phyloP scores from a whole-genome alignment of 2,888 invertebrate genomes.

The Melanostoma scalare region DNA sequence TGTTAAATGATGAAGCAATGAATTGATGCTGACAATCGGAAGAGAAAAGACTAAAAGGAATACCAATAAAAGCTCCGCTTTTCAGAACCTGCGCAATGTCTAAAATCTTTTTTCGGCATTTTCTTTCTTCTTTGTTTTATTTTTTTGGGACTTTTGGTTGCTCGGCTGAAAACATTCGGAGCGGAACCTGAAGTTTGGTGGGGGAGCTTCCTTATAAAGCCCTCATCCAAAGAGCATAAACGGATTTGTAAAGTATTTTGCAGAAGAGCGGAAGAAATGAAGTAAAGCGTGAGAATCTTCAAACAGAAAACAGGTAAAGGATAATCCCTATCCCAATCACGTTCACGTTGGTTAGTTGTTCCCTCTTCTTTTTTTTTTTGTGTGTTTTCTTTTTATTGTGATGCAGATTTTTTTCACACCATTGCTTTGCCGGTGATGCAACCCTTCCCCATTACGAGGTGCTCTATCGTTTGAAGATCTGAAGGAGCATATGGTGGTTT shows the following conservation, averaged over 20 bases:
- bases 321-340: slow-evolving; percentile 39
- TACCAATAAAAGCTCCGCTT: slow-evolving; percentile 41
- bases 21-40: slow-evolving; percentile 36
- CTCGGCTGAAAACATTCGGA: neutral
- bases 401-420: slow-evolving; percentile 17
- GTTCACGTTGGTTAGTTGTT: slow-evolving; percentile 28
- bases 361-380: slow-evolving; percentile 1
- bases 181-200: neutral
- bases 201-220: slow-evolving; percentile 15
- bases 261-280: slow-evolving; percentile 46
- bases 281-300: slow-evolving; percentile 11
- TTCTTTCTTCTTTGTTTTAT: slow-evolving; percentile 2
- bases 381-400: neutral
- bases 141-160: neutral
- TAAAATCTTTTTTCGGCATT: slow-evolving; percentile 14
- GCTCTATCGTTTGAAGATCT: slow-evolving; percentile 12
- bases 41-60: slow-evolving; percentile 6
- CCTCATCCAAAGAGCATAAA: slow-evolving; percentile 39
- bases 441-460: neutral
- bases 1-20: neutral
- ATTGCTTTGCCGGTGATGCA: neutral
- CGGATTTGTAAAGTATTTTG: slow-evolving; percentile 37
- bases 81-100: slow-evolving; percentile 62
- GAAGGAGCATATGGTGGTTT: slow-evolving; percentile 48
- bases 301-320: slow-evolving; percentile 22